Conservation (phyloP, 2,113 vertebrate genomes). For the Lepisosteus oculatus region DNA sequence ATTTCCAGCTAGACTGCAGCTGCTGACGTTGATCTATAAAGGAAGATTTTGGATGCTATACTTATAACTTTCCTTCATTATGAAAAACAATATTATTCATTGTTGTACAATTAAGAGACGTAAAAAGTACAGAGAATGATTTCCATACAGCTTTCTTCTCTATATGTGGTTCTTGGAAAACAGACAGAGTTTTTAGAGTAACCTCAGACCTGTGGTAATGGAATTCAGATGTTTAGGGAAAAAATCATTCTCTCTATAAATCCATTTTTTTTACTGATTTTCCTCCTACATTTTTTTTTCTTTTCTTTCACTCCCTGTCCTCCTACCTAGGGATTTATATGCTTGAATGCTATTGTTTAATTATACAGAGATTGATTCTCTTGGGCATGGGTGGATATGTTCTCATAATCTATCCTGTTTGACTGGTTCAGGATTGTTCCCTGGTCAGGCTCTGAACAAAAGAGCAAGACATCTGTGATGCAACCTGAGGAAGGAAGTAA, state of each 20-base stretch:
- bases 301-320: conserved; percentile 12
- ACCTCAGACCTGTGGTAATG: conserved; percentile 21
- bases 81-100: background rate
- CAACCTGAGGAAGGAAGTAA: conserved; percentile 10
- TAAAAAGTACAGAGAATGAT: conserved; percentile 2
- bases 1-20: too few relatives aligned
- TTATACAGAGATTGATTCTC: background rate
- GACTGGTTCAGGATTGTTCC: background rate
- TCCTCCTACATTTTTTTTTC: conserved; percentile 18
- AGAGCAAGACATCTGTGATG: conserved; percentile 18
- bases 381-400: conserved; percentile 12
- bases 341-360: conserved; percentile 4
- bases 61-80: background rate
- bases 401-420: conserved; percentile 10
- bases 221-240: conserved; percentile 22
- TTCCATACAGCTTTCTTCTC: background rate
- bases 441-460: conserved; percentile 11
- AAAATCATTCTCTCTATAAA: conserved; percentile 12
- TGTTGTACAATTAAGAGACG: background rate
- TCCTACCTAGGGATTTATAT: conserved; percentile 8
- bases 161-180: conserved; percentile 14
- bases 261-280: background rate
- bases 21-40: too few relatives aligned
- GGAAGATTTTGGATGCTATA: too few relatives aligned
- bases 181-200: background rate